Evolutionary conservation across 37 sponge, comb jelly and placozoan genomes (phyloP).

Genomic region (Lycopodina hypogea): DNA sequence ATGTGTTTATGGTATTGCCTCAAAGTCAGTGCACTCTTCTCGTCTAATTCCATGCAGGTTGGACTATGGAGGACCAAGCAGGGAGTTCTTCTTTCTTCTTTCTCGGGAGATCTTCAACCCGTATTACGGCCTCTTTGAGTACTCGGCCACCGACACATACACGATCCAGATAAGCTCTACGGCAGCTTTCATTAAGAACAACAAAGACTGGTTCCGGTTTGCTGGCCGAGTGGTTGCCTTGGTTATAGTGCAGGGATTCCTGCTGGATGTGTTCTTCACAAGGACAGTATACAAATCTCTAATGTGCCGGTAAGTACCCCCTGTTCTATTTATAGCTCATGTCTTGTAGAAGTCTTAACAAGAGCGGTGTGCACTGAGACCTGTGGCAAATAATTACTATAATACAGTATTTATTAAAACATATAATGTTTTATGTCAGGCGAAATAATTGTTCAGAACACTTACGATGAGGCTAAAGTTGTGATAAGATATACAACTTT

Average conservation of each 20-base stretch:
- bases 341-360: not conserved
- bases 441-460: too few species aligned
- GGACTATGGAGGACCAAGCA: conserved; percentile 89
- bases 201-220: conserved; percentile 85
- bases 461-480: too few species aligned
- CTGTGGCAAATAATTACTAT: too few species aligned
- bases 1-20: too few species aligned
- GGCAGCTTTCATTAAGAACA: conserved; percentile 78
- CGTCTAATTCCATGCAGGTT: conserved; percentile 20
- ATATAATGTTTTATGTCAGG: not conserved
- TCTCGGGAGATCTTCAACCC: conserved; percentile 94
- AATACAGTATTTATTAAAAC: not conserved
- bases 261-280: conserved; percentile 93
- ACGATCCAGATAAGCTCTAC: conserved; percentile 85
- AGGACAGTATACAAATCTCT: conserved; percentile 81
- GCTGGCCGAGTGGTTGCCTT: conserved; percentile 83
- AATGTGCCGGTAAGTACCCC: conserved; percentile 6
- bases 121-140: conserved; percentile 92
- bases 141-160: conserved; percentile 92
- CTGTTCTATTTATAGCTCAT: too few species aligned
- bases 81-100: conserved; percentile 95
- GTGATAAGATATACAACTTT: too few species aligned
- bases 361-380: too few species aligned
- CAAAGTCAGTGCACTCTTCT: not conserved
- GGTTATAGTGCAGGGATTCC: conserved; percentile 75